phyloP scores from a whole-genome alignment of 2,113 vertebrate genomes.

The Heptranchias perlo region DNA sequence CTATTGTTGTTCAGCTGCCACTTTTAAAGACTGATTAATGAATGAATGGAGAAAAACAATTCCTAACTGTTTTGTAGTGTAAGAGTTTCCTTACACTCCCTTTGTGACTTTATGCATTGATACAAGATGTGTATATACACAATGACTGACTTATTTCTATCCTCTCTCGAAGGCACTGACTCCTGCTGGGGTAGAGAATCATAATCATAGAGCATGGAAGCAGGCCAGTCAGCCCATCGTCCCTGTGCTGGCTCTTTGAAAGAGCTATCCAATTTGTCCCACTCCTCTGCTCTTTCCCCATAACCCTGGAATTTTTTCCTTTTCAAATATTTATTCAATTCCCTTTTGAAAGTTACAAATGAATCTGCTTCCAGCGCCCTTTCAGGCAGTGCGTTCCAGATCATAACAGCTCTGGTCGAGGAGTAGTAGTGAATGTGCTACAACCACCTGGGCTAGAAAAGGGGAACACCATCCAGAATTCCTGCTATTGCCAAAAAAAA shows the following conservation, averaged over 20 bases:
- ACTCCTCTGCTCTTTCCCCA: background rate
- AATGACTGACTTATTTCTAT: background rate
- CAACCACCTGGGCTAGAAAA: background rate
- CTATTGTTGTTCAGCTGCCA: background rate
- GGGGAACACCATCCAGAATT: background rate
- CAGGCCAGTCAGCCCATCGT: background rate
- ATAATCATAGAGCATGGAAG: background rate
- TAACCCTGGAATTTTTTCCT: background rate
- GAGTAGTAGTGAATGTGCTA: background rate
- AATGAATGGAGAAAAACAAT: background rate
- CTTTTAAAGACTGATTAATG: slow-evolving; percentile 12
- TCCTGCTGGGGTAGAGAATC: background rate
- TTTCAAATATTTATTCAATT: background rate
- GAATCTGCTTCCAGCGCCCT: background rate
- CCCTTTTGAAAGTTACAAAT: background rate
- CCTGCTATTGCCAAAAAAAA: background rate
- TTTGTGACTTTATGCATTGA: background rate
- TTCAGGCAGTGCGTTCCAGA: background rate
- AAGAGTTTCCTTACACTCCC: background rate
- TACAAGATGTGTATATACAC: background rate
- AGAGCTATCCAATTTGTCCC: too few relatives aligned
- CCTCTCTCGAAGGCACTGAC: background rate
- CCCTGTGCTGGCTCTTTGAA: background rate
- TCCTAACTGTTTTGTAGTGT: background rate
- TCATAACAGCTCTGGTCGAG: background rate